Evolutionary conservation across 2,113 vertebrate genomes (phyloP).

Genomic region (Strigops habroptila): DNA sequence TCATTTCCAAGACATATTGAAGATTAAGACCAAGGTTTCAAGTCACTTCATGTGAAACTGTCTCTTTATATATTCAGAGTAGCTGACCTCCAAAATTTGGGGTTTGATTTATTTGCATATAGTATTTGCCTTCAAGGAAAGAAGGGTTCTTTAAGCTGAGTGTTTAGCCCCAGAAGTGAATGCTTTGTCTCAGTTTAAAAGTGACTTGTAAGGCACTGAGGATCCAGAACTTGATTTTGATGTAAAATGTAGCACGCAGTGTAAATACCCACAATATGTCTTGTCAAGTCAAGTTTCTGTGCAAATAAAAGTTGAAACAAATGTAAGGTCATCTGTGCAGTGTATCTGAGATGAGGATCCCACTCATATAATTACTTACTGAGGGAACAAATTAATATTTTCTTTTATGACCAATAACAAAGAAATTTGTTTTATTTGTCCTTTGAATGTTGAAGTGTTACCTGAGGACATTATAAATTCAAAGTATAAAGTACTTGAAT

Average conservation of each 20-base stretch:
- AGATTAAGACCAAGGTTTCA: not conserved
- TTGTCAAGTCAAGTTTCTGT: not conserved
- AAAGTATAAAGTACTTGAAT: slow-evolving; percentile 4
- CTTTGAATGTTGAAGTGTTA: slow-evolving; percentile 7
- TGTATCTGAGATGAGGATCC: not conserved
- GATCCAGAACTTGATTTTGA: not conserved
- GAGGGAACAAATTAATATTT: not conserved
- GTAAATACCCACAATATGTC: not conserved
- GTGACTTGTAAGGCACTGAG: not conserved
- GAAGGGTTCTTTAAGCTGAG: not conserved
- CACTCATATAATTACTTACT: not conserved
- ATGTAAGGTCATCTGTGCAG: not conserved
- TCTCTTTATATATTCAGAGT: not conserved
- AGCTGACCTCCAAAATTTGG: not conserved
- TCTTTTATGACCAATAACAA: not conserved
- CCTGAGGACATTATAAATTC: slow-evolving; percentile 22
- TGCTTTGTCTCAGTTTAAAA: slow-evolving; percentile 16
- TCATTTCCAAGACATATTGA: not conserved
- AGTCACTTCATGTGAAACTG: not conserved
- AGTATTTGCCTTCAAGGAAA: not conserved
- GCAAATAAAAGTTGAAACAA: not conserved
- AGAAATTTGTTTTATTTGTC: not conserved
- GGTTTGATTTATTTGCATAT: not conserved
- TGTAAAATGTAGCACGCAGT: not conserved
- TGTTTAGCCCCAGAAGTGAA: not conserved